phyloP scores from a whole-genome alignment of 2,888 invertebrate species.

The Amorpha juglandis region DNA sequence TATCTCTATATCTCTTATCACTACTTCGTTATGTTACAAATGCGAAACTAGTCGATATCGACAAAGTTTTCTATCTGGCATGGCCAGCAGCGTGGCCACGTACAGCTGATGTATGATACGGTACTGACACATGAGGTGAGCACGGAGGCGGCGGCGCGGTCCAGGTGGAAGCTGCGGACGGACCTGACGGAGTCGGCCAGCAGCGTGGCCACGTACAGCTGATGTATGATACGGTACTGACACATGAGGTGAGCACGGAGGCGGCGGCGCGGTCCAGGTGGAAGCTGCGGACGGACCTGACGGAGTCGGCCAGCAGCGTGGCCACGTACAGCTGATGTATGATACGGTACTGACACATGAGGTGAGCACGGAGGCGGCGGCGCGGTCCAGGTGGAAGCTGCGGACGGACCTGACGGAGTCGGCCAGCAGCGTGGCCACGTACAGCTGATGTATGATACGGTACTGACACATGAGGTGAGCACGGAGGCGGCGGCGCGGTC shows the following conservation, averaged over 20 bases:
- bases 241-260: constrained; percentile 96
- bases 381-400: constrained; percentile 95
- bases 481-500: constrained; percentile 98
- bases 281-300: constrained; percentile 93
- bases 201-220: constrained; percentile 96
- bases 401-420: constrained; percentile 96
- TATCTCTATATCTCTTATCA: too few species aligned
- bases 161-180: constrained; percentile 93
- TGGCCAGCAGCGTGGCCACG: constrained; percentile 89
- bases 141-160: constrained; percentile 97
- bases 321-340: constrained; percentile 95
- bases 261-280: constrained; percentile 98
- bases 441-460: constrained; percentile 88
- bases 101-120: constrained; percentile 90
- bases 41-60: too few species aligned
- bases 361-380: constrained; percentile 97
- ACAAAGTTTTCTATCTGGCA: too few species aligned
- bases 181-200: constrained; percentile 97
- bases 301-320: constrained; percentile 96
- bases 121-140: constrained; percentile 94
- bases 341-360: constrained; percentile 90
- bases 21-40: too few species aligned
- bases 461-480: constrained; percentile 94
- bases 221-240: constrained; percentile 86
- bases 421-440: constrained; percentile 90